Evolutionary conservation across 1,140 invertebrate species (phyloP).

Genomic region (Diuraphis noxia): DNA sequence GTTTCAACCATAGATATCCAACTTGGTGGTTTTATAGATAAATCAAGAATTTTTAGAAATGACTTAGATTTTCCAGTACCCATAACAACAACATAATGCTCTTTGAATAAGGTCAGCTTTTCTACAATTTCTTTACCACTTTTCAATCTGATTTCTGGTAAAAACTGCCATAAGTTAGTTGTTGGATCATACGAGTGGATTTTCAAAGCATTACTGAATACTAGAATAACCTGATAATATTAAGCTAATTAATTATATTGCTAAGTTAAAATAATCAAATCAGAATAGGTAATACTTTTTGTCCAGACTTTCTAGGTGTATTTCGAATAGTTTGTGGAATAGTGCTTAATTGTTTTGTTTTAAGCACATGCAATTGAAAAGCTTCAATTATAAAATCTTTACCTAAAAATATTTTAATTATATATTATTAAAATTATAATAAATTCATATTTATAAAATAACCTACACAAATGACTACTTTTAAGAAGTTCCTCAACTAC

Average conservation of each 20-base stretch:
- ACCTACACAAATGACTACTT: too few species aligned
- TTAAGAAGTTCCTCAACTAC: too few species aligned
- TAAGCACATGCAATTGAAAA: too few species aligned
- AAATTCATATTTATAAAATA: too few species aligned
- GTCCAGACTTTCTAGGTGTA: conserved; percentile 73
- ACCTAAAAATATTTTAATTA: too few species aligned
- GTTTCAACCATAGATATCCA: conserved; percentile 86
- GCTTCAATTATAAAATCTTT: too few species aligned
- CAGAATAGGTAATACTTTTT: not conserved
- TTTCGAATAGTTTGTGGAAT: conserved; percentile 77
- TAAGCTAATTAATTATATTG: not conserved
- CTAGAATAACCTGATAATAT: conserved; percentile 72
- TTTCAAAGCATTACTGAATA: conserved; percentile 74
- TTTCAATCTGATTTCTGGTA: conserved; percentile 81
- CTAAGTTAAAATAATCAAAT: not conserved
- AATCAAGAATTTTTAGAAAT: conserved; percentile 74
- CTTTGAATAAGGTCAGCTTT: conserved; percentile 80
- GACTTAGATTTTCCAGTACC: too few species aligned
- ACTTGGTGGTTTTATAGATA: conserved; percentile 64
- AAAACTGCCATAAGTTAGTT: conserved; percentile 72
- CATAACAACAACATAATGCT: conserved; percentile 78
- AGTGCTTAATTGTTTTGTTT: conserved; percentile 58
- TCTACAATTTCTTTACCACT: conserved; percentile 67
- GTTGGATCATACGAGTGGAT: conserved; percentile 87
- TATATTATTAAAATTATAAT: too few species aligned